Evolutionary conservation across 1,140 invertebrate species (phyloP).

Genomic region (Drosophila biarmipes): DNA sequence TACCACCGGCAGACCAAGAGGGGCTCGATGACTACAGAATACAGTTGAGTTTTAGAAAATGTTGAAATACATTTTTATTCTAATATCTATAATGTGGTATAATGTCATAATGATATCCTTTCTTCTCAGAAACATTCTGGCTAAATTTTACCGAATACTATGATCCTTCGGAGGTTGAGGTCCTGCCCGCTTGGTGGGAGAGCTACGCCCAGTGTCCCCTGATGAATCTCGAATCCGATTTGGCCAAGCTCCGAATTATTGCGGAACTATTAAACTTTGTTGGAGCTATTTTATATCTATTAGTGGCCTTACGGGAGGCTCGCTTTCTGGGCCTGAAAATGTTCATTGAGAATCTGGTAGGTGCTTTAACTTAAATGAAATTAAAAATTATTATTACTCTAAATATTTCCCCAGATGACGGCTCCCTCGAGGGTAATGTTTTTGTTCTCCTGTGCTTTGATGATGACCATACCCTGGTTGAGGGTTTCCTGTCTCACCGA

Average conservation of each 20-base stretch:
- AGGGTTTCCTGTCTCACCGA: conserved; percentile 93
- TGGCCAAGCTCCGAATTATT: conserved; percentile 86
- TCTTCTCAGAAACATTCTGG: conserved; percentile 76
- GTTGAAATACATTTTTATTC: not conserved
- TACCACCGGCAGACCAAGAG: conserved; percentile 48
- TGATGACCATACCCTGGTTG: conserved; percentile 93
- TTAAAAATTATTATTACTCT: not conserved
- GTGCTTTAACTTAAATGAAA: conserved; percentile 10
- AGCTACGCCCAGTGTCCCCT: conserved; percentile 81
- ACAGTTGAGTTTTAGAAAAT: conserved; percentile 43
- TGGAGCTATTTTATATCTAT: conserved; percentile 92
- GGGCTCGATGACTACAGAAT: conserved; percentile 57
- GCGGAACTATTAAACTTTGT: conserved; percentile 90
- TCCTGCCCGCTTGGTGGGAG: conserved; percentile 78
- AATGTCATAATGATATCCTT: not conserved
- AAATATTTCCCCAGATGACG: conserved; percentile 88
- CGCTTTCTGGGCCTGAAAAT: conserved; percentile 93
- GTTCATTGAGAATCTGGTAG: conserved; percentile 96
- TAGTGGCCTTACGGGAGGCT: conserved; percentile 92
- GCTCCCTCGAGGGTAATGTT: conserved; percentile 95
- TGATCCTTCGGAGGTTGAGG: conserved; percentile 74
- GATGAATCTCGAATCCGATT: conserved; percentile 80
- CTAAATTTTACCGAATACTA: conserved; percentile 81
- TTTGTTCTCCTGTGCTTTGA: conserved; percentile 94
- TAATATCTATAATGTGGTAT: not conserved